Evolutionary conservation across 2,113 vertebrate species (phyloP).

Genomic region (Pungitius pungitius): DNA sequence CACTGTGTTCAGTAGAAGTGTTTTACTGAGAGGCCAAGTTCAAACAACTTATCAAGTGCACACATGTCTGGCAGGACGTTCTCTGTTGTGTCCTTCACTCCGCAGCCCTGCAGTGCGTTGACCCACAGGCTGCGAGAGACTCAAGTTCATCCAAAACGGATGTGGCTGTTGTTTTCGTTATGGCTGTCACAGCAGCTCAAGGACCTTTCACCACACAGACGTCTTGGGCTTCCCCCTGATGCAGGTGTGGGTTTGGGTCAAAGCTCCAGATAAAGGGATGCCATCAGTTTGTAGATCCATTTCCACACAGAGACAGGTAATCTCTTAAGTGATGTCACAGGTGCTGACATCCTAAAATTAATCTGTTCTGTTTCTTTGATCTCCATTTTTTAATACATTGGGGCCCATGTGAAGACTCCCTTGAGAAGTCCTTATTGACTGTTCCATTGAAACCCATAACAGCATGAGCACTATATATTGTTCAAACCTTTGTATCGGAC

Average conservation of each 20-base stretch:
- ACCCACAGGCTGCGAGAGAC: conserved; percentile 33
- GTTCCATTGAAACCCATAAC: background rate
- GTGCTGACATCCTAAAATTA: background rate
- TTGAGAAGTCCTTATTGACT: conserved; percentile 51
- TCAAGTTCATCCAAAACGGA: conserved; percentile 47
- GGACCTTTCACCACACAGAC: conserved; percentile 40
- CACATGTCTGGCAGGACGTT: conserved; percentile 50
- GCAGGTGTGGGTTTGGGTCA: conserved; percentile 64
- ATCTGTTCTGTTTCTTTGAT: conserved; percentile 5
- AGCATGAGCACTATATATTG: conserved; percentile 48
- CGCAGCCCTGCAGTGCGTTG: conserved; percentile 39
- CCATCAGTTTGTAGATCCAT: conserved; percentile 45
- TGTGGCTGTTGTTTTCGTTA: conserved; percentile 68
- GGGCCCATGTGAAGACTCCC: conserved; percentile 18
- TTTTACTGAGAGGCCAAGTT: conserved; percentile 24
- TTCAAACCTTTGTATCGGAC: conserved; percentile 53
- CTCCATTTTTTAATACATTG: background rate
- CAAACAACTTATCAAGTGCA: conserved; percentile 44
- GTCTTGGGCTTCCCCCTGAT: conserved; percentile 29
- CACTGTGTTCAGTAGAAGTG: conserved; percentile 4
- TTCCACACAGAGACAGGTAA: conserved; percentile 42
- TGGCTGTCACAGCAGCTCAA: conserved; percentile 55
- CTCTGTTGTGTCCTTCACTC: conserved; percentile 53
- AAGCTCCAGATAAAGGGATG: conserved; percentile 40
- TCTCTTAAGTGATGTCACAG: conserved; percentile 16